phyloP scores from a whole-genome alignment of 2,797 vertebrate genomes.

The Tachyglossus aculeatus region DNA sequence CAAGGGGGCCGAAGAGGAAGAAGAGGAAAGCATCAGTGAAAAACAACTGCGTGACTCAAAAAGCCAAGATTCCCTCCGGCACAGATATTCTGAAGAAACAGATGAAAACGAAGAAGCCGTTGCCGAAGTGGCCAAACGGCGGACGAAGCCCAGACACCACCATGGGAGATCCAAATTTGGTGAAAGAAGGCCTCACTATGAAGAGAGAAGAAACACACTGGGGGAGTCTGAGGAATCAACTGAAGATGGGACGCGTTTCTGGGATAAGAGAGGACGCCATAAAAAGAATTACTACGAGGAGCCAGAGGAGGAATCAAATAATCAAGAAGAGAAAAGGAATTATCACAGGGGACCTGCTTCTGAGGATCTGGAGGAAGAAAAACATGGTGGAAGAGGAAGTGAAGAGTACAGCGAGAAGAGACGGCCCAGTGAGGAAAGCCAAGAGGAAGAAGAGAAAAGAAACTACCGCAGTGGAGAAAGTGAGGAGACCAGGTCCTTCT shows the following conservation, averaged over 20 bases:
- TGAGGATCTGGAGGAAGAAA: conserved; percentile 39
- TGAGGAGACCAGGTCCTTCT: conserved; percentile 40
- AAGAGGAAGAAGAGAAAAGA: conserved; percentile 58
- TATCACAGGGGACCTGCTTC: conserved; percentile 5
- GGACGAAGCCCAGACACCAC: conserved; percentile 63
- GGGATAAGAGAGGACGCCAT: conserved; percentile 47
- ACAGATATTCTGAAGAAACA: conserved; percentile 60
- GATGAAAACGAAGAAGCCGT: conserved; percentile 63
- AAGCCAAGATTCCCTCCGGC: conserved; percentile 14
- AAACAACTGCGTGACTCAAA: conserved; percentile 40
- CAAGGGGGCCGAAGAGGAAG: conserved; percentile 38
- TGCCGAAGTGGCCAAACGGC: conserved; percentile 54
- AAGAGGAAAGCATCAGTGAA: conserved; percentile 45
- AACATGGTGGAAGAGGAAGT: conserved; percentile 5
- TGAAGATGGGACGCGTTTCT: conserved; percentile 33
- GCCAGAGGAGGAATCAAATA: conserved; percentile 59
- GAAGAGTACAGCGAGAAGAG: conserved; percentile 51
- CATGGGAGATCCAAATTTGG: conserved; percentile 72
- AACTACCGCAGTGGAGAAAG: conserved; percentile 53
- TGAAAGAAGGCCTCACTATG: conserved; percentile 31
- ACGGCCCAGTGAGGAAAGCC: conserved; percentile 54
- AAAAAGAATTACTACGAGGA: conserved; percentile 50
- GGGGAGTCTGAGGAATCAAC: conserved; percentile 10
- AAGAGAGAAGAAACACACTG: conserved; percentile 12
- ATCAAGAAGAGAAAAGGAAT: conserved; percentile 46